Percentiles rank a stretch among this genome's conserved stretches.
These are phyloP conservation scores for Pentalonia nigronervosa DNA, from an alignment of 1,140 invertebrate species.

Conservation along the genomic window DNA sequence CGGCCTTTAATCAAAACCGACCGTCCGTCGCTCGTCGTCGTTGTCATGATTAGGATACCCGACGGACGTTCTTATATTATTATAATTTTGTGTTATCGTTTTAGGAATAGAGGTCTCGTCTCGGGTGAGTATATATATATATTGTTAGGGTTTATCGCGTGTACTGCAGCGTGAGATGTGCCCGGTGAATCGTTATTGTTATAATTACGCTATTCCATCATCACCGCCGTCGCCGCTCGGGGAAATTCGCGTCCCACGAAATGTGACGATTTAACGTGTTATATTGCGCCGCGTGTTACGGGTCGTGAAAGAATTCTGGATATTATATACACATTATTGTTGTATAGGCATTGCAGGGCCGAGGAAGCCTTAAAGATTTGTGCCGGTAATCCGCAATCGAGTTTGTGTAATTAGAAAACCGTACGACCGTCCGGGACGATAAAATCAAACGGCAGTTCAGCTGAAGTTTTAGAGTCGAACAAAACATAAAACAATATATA, in stretches of 20 bases:
- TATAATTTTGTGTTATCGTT: not conserved
- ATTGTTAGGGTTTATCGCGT: not conserved
- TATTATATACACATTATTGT: not conserved
- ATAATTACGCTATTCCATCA: not conserved
- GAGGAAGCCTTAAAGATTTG: not conserved
- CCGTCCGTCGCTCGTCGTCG: not conserved
- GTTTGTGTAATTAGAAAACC: slow-evolving; percentile 12
- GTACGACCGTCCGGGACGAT: not conserved
- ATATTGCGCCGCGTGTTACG: too few relatives aligned
- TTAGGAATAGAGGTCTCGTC: not conserved
- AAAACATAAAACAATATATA: not conserved
- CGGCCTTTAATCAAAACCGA: not conserved
- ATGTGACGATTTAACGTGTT: too few relatives aligned
- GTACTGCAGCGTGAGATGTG: too few relatives aligned
- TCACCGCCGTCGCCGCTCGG: not conserved
- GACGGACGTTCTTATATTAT: not conserved
- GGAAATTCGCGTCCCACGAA: not conserved
- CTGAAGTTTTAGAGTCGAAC: not conserved
- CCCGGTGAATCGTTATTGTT: not conserved
- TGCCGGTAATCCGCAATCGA: not conserved
- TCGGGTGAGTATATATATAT: not conserved
- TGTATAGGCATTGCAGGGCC: too few relatives aligned
- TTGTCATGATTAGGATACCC: not conserved
- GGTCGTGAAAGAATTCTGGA: not conserved
- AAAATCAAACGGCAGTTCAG: not conserved